Base-by-base conservation (phyloP, 2,113 vertebrate genomes). In the Poeciliopsis prolifica region DNA sequence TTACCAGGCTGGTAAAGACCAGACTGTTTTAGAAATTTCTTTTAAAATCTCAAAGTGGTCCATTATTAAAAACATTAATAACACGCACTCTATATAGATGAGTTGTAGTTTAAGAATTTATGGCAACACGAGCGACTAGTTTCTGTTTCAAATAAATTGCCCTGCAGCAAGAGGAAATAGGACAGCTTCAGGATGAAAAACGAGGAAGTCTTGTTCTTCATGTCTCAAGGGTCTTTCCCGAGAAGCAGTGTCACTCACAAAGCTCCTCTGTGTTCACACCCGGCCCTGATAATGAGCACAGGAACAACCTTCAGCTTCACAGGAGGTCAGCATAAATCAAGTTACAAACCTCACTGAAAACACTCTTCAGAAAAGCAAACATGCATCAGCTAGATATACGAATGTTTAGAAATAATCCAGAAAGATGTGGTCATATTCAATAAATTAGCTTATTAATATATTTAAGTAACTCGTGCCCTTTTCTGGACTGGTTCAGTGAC, bases 141-240 rank as follows among this genome's bases (percentile, higher is more conserved):
- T 64, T 35, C 72, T 48, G 65, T 72, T 80, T 67, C 66, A 58
- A 54, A 51, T 68, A 70, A 75, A 42, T 60, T 29, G 58, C 22
- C 8, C 65, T 62, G 48, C 9, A 65, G 80, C 76, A 33, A 44
- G 40, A 65, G 80, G 68, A 81, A 81, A 79, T 61, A 44, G 65
- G 71, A 70, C 71, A 48, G 69, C 69, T 30, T 19, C 82, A 61
- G 72, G 61, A 40, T 87, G 60, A 77, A 87, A 80, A 78, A 68
- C 75, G 78, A 88, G 91, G 86, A 89, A 87, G 81, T 90, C 85
- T 81, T 89, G 85, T 88, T 89, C 81, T 79, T 89, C 76, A 80
- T 82, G 75, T 77, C 85, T 91, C 76, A 80, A 90, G 89, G 88
- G 89, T 87, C 82, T 90, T 90, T 90, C 87, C 88, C 79, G 65